These are phyloP conservation scores for Prosopocoilus inquinatus DNA, from an alignment of 2,888 invertebrate genomes.

Conservation along the genomic window DNA sequence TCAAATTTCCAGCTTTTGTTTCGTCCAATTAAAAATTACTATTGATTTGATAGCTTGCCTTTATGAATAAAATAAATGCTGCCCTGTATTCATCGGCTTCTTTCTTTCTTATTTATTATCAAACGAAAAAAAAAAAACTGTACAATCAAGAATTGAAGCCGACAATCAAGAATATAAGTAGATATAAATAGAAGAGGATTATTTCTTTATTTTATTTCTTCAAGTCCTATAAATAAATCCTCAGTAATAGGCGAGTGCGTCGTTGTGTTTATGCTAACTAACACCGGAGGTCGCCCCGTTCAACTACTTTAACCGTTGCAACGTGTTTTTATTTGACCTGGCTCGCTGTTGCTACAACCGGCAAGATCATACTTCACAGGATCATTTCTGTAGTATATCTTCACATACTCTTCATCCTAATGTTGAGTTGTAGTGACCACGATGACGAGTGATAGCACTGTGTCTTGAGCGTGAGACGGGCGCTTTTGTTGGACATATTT, in stretches of 20 bases:
- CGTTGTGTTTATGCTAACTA: not conserved
- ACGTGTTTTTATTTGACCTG: not conserved
- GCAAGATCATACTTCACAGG: conserved; percentile 58
- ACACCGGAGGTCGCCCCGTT: not conserved
- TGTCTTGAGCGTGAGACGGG: conserved; percentile 55
- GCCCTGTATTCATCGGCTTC: no score
- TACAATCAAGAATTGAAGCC: not conserved
- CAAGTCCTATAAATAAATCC: not conserved
- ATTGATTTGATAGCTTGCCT: no score
- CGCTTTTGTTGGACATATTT: conserved; percentile 10
- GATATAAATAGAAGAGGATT: no score
- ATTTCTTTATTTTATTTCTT: no score
- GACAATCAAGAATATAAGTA: not conserved
- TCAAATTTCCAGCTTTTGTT: no score
- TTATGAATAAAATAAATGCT: no score
- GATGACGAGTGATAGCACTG: conserved; percentile 59
- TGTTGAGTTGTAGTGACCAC: conserved; percentile 55
- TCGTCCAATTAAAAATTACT: no score
- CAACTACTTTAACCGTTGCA: not conserved
- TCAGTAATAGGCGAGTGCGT: not conserved
- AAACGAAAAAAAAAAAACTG: not conserved
- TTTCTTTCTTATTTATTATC: no score
- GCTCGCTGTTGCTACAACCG: not conserved
- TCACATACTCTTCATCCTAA: conserved; percentile 55
- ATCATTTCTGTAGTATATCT: conserved; percentile 69